Conservation (phyloP, 2,888 invertebrate genomes). For the Pachycephus smyrnensis region DNA sequence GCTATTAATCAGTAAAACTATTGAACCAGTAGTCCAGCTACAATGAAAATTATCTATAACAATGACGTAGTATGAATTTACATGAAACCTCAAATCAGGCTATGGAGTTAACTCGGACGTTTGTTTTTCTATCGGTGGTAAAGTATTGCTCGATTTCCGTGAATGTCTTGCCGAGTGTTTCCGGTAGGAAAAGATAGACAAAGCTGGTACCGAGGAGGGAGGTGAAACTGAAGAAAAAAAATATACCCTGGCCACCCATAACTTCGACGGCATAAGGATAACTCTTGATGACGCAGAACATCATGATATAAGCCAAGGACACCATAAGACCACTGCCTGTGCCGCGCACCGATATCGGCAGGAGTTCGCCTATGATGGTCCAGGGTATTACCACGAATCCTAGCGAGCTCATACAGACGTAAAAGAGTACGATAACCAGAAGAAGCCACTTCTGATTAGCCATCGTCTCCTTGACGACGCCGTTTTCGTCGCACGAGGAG, state of each 20-base stretch:
- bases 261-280: conserved; percentile 68
- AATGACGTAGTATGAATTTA: neutral
- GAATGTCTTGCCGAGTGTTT: conserved; percentile 72
- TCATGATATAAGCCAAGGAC: conserved; percentile 69
- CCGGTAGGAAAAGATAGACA: conserved; percentile 70
- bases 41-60: neutral
- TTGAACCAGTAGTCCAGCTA: too few relatives aligned
- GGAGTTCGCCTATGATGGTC: conserved; percentile 71
- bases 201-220: conserved; percentile 67
- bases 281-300: conserved; percentile 70
- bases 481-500: conserved; percentile 39
- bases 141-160: conserved; percentile 70
- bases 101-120: neutral
- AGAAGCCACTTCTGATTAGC: conserved; percentile 62
- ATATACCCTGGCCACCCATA: conserved; percentile 66
- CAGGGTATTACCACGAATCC: conserved; percentile 73
- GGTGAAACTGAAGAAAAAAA: conserved; percentile 67
- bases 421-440: conserved; percentile 68
- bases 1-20: too few relatives aligned
- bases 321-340: conserved; percentile 69
- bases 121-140: conserved; percentile 13
- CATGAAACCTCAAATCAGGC: neutral
- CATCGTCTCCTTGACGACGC: conserved; percentile 44
- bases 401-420: conserved; percentile 70
- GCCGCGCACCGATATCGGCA: conserved; percentile 70